Evolutionary conservation across 2,113 vertebrate genomes (phyloP).

Genomic region (Haemorhous mexicanus): DNA sequence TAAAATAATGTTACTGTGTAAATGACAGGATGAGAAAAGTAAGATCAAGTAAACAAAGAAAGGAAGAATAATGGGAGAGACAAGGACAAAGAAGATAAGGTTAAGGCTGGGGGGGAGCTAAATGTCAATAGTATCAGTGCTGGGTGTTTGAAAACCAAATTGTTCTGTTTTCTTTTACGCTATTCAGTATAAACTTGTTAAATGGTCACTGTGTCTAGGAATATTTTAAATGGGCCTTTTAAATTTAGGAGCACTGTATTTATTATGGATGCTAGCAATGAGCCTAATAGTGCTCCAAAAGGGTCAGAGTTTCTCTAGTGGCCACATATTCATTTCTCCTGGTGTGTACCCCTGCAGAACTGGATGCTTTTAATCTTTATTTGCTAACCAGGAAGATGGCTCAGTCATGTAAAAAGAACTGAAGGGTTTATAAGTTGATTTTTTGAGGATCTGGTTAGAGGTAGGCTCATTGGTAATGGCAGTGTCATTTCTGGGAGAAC

Average conservation of each 20-base stretch:
- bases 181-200: conserved; percentile 59
- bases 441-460: neutral
- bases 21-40: conserved; percentile 54
- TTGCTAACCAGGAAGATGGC: neutral
- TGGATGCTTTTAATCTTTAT: neutral
- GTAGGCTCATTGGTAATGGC: neutral
- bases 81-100: conserved; percentile 45
- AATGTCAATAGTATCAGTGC: conserved; percentile 44
- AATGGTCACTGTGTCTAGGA: conserved; percentile 38
- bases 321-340: neutral
- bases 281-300: neutral
- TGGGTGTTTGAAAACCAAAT: conserved; percentile 27
- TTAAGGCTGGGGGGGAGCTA: conserved; percentile 30
- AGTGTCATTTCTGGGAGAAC: neutral
- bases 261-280: neutral
- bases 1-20: conserved; percentile 70
- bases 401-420: neutral
- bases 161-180: conserved; percentile 46
- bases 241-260: conserved; percentile 27
- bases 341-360: neutral
- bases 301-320: conserved; percentile 8
- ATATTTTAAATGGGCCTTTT: conserved; percentile 45
- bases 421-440: neutral
- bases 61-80: conserved; percentile 29
- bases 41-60: conserved; percentile 59